phyloP scores from a whole-genome alignment of 2,113 vertebrate species.

The Poeciliopsis turrubarensis region DNA sequence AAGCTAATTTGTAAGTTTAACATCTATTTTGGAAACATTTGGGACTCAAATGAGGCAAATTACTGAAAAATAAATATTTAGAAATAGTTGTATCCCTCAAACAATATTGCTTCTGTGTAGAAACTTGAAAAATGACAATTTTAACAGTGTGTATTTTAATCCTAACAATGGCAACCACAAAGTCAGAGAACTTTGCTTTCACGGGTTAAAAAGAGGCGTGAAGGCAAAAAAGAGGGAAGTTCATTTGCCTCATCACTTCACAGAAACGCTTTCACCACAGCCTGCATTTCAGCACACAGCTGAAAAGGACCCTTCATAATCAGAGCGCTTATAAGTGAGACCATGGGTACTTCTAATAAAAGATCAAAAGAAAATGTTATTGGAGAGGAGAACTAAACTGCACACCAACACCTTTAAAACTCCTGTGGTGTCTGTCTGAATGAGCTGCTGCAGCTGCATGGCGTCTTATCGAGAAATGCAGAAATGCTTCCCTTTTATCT shows the following conservation, averaged over 20 bases:
- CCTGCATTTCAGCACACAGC: constrained; percentile 4
- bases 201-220: neutral
- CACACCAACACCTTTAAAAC: constrained; percentile 22
- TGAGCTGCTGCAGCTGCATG: constrained; percentile 30
- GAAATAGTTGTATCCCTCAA: neutral
- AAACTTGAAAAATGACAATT: neutral
- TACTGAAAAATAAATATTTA: neutral
- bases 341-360: neutral
- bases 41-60: too few species aligned
- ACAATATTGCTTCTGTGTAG: neutral
- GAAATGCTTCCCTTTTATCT: constrained; percentile 36
- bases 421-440: constrained; percentile 17
- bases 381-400: too few species aligned
- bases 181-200: neutral
- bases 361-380: neutral
- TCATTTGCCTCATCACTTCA: constrained; percentile 10
- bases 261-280: constrained; percentile 27
- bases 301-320: neutral
- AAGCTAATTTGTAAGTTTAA: neutral
- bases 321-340: neutral
- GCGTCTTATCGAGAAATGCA: constrained; percentile 34
- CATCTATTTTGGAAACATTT: neutral
- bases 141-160: neutral
- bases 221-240: constrained; percentile 42
- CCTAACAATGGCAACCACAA: neutral